phyloP scores from a whole-genome alignment of 2,888 invertebrate genomes.

The Pyrochroa serraticornis region DNA sequence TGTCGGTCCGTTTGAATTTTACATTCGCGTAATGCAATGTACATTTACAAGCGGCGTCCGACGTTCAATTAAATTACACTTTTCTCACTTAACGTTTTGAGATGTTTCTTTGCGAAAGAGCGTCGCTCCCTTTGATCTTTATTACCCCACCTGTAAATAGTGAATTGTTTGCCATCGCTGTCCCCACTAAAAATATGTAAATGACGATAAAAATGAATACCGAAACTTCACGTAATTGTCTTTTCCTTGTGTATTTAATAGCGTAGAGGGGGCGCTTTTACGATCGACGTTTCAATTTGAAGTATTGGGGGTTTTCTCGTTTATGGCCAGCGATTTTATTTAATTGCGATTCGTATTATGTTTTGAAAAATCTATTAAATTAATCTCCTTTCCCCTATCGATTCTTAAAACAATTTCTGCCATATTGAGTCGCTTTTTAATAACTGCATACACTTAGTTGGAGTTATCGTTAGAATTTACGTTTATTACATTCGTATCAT shows the following conservation, averaged over 20 bases:
- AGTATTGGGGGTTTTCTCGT: too few species aligned
- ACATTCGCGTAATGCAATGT: neutral
- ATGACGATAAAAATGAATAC: conserved; percentile 7
- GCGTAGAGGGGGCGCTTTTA: too few species aligned
- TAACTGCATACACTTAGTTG: neutral
- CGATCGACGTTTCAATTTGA: too few species aligned
- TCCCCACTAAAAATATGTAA: conserved; percentile 4
- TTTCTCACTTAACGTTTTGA: conserved; percentile 13
- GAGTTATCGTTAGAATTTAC: conserved; percentile 17
- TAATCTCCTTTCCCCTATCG: too few species aligned
- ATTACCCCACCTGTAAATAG: conserved; percentile 16
- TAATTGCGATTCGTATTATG: too few species aligned
- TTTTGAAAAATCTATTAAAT: too few species aligned
- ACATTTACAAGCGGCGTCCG: neutral
- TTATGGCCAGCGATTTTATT: too few species aligned
- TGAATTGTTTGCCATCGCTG: conserved; percentile 7
- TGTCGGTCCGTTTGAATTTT: conserved; percentile 8
- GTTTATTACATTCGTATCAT: conserved; percentile 21
- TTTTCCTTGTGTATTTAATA: too few species aligned
- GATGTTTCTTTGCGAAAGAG: conserved; percentile 2
- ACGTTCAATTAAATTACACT: conserved; percentile 15
- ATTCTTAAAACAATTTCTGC: too few species aligned
- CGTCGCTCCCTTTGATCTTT: conserved; percentile 16
- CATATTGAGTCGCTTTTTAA: neutral
- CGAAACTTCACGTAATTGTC: conserved; percentile 9